These are phyloP conservation scores for Chrysolina haemoptera DNA, from an alignment of 2,888 invertebrate species.

Conservation along the genomic window DNA sequence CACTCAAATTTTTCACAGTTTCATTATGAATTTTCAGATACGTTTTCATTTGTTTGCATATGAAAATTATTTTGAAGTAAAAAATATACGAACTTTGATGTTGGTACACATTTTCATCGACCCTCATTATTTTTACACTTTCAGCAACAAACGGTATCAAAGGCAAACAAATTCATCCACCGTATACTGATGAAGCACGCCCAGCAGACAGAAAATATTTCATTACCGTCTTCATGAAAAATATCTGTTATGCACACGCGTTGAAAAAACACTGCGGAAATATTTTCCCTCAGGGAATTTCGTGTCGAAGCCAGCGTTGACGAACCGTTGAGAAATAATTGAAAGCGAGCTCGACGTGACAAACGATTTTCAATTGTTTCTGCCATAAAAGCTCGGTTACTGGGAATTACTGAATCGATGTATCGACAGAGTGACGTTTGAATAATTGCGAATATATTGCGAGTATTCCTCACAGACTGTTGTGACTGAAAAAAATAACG, in stretches of 20 bases:
- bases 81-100: too few species aligned
- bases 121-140: not conserved
- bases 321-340: slow-evolving; percentile 15
- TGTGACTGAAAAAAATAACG: too few species aligned
- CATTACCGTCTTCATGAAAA: not conserved
- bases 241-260: not conserved
- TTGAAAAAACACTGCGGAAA: not conserved
- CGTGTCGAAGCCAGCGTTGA: slow-evolving; percentile 7
- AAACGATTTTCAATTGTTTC: slow-evolving; percentile 17
- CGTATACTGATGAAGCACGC: not conserved
- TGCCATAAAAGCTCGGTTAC: not conserved
- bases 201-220: not conserved
- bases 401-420: not conserved
- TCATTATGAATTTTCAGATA: too few species aligned
- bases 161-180: not conserved
- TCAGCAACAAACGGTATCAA: not conserved
- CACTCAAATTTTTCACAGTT: too few species aligned
- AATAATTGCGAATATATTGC: too few species aligned
- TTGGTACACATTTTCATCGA: too few species aligned
- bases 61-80: too few species aligned
- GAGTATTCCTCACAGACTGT: too few species aligned
- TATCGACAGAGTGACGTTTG: not conserved
- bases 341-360: slow-evolving; percentile 9
- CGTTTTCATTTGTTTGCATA: too few species aligned
- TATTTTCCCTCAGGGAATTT: slow-evolving; percentile 3